These are phyloP conservation scores for Pammene fasciana DNA, from an alignment of 2,888 invertebrate genomes.

Conservation along the genomic window DNA sequence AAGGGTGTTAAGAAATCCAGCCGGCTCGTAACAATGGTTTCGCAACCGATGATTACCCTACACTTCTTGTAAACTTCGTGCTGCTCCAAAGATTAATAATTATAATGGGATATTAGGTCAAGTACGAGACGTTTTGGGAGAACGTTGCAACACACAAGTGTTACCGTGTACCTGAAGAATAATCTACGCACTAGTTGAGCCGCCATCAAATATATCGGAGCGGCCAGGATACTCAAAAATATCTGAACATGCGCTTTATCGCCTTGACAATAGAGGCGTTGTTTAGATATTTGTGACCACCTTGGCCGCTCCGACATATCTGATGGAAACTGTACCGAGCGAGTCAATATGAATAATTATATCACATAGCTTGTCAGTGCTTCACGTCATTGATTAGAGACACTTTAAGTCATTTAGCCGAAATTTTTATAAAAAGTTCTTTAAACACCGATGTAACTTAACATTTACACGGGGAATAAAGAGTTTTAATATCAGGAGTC, in stretches of 20 bases:
- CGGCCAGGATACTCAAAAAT: too few species aligned
- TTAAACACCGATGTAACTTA: neutral
- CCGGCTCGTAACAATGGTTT: conserved; percentile 26
- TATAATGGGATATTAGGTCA: conserved; percentile 40
- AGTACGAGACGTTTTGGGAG: conserved; percentile 40
- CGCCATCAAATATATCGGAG: too few species aligned
- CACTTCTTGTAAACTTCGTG: conserved; percentile 37
- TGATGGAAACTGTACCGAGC: too few species aligned
- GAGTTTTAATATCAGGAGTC: neutral
- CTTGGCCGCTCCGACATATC: too few species aligned
- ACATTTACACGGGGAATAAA: too few species aligned
- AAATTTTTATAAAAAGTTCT: neutral
- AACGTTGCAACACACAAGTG: conserved; percentile 29
- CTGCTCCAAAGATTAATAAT: conserved; percentile 38
- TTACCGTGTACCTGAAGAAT: conserved; percentile 23
- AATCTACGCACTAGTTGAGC: conserved; percentile 16
- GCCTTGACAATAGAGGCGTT: too few species aligned
- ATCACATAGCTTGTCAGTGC: neutral
- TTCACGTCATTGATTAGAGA: neutral
- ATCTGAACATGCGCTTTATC: too few species aligned
- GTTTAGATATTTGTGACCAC: too few species aligned
- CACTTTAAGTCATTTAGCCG: too few species aligned
- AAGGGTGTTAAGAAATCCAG: conserved; percentile 20
- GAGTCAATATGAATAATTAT: neutral
- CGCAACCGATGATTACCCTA: conserved; percentile 33